Conservation (phyloP, 2,113 vertebrate species). For the Cochlearius cochlearius region DNA sequence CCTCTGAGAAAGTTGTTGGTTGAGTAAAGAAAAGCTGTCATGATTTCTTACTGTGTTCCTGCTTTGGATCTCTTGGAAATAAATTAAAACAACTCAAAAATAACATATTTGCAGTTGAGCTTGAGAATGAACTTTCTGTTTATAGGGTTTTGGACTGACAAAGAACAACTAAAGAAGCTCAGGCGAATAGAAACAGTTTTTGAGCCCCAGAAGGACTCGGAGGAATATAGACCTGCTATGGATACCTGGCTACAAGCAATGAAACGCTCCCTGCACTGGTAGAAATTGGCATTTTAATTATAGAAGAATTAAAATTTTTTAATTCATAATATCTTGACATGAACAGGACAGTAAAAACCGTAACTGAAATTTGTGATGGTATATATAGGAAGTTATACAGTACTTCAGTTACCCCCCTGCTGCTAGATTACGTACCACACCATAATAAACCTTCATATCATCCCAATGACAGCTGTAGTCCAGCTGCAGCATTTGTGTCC, state of each 20-base stretch:
- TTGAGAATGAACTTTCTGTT: conserved; percentile 37
- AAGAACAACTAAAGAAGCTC: conserved; percentile 87
- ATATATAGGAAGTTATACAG: not conserved
- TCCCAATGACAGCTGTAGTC: conserved; percentile 1
- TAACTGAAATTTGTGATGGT: not conserved
- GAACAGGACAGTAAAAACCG: not conserved
- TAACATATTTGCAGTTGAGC: not conserved
- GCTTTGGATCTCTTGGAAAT: conserved; percentile 9
- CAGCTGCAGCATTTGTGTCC: conserved; percentile 40
- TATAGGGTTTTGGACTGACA: conserved; percentile 88
- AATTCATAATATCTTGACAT: not conserved
- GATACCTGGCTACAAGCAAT: conserved; percentile 88
- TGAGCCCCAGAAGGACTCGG: conserved; percentile 71
- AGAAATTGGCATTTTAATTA: conserved; percentile 69
- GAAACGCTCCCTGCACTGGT: conserved; percentile 85
- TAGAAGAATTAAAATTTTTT: not conserved
- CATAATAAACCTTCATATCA: not conserved
- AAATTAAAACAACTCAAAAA: conserved; percentile 18
- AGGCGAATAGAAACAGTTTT: conserved; percentile 78
- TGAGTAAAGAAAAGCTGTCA: conserved; percentile 44
- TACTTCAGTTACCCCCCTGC: not conserved
- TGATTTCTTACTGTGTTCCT: conserved; percentile 34
- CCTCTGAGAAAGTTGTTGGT: conserved; percentile 34
- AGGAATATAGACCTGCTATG: conserved; percentile 77
- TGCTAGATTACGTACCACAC: not conserved